phyloP scores from a whole-genome alignment of 2,113 vertebrate species.

The Heloderma charlesbogerti region DNA sequence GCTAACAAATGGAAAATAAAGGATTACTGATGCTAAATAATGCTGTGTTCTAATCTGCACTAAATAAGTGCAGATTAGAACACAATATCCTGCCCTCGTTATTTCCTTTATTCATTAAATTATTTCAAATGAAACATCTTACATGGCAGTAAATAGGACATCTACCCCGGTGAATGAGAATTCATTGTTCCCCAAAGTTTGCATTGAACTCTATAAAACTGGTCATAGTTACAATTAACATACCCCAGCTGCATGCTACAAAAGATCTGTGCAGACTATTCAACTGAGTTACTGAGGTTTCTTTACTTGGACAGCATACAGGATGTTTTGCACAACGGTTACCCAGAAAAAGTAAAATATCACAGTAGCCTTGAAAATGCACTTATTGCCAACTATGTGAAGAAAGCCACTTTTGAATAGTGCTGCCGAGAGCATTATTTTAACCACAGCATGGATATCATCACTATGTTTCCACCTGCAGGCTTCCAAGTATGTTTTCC shows the following conservation, averaged over 20 bases:
- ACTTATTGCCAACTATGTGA: too few species aligned
- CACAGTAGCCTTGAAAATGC: too few species aligned
- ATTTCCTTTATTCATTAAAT: background rate
- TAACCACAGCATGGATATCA: too few species aligned
- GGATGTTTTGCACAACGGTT: too few species aligned
- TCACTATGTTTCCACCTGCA: too few species aligned
- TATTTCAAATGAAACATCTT: background rate
- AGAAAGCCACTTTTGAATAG: too few species aligned
- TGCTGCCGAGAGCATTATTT: too few species aligned
- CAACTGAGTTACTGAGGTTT: background rate
- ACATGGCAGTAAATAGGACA: background rate
- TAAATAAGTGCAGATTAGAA: background rate
- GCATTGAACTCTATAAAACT: background rate
- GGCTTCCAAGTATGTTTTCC: too few species aligned
- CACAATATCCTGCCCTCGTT: background rate
- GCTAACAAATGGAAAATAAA: background rate
- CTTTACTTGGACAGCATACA: background rate
- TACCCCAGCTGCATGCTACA: background rate
- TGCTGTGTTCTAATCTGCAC: too few species aligned
- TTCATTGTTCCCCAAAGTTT: background rate
- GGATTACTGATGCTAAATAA: background rate
- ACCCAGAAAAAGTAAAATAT: too few species aligned
- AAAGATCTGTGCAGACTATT: background rate
- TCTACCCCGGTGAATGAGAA: background rate
- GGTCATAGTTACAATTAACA: background rate